Conservation (phyloP, 2,888 invertebrate genomes). For the Nomada flava region DNA sequence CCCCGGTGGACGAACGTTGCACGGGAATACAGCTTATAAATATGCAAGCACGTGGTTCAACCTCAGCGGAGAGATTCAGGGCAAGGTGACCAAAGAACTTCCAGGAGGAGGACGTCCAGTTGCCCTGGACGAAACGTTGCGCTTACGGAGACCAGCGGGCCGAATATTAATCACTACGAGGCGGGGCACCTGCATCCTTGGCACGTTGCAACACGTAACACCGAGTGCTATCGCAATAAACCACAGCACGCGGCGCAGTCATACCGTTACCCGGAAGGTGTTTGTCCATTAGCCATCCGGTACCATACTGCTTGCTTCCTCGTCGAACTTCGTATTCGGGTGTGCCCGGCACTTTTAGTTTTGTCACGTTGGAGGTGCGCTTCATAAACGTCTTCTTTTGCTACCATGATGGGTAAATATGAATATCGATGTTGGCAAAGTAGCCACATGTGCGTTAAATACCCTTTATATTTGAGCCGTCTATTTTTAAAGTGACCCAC, state of each 20-base stretch:
- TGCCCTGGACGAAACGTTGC: conserved; percentile 44
- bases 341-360: not conserved
- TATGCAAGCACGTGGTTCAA: not conserved
- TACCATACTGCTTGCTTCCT: conserved; percentile 60
- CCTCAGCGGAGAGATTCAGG: conserved; percentile 38
- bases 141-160: conserved; percentile 46
- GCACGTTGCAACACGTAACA: conserved; percentile 71
- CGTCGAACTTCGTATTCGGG: conserved; percentile 48
- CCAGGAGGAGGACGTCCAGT: conserved; percentile 62
- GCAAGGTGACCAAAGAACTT: conserved; percentile 51
- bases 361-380: conserved; percentile 4
- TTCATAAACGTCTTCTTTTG: not conserved
- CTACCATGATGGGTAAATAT: too few relatives aligned
- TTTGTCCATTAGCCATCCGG: conserved; percentile 73
- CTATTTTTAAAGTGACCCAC: too few relatives aligned
- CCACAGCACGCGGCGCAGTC: conserved; percentile 61
- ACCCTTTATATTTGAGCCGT: too few relatives aligned
- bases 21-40: not conserved
- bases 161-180: conserved; percentile 69
- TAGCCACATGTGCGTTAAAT: too few relatives aligned
- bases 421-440: too few relatives aligned
- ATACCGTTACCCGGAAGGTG: conserved; percentile 82
- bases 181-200: conserved; percentile 73
- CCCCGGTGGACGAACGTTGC: not conserved
- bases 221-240: conserved; percentile 59